Base-by-base conservation (phyloP, 2,113 vertebrate species). In the Gyps fulvus region DNA sequence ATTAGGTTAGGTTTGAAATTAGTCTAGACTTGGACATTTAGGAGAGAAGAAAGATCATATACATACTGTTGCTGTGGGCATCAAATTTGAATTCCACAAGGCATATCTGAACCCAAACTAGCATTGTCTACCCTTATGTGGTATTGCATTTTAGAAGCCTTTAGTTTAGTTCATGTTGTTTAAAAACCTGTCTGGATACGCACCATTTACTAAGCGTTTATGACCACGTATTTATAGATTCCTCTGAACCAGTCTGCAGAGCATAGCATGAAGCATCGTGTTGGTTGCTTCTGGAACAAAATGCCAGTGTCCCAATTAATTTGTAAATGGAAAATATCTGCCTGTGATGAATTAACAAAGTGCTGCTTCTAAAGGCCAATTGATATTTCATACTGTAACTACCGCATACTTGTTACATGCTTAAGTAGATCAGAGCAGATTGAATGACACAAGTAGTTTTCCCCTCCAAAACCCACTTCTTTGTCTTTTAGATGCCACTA, bases 291-390 rank as follows among this genome's bases (percentile, higher is more conserved):
- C 91, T 85, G 83, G 89, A 94, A 85, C 54, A 82, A 96, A 96
- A 95, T 83, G 67, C 71, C 79, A 94, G 22, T 10, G 4, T 95
- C 54, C 13, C 76, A 92, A 63, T 95, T 95, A 88, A 90, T 95
- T 94, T 88, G 63, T 76, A 93, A 92, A 88, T 88, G 58, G 92
- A 93, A 96, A 81, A 73, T 83, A 80, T 47, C 74, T 83, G 72
- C 47, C 63, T 84, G n/a, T 88, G 62, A 88, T 94, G 84, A 85
- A 93, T 93, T 91, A 77, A 85, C 54, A 36, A 77, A 71, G 57
- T 71, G 63, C 67, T 81, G 55, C 62, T 94, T 94, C 66, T 73
- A 50, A 95, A 97, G 79, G 71, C 88, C 76, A 77, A 2, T 26
- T 80, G 83, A 50, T 91, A 77, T 70, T 93, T 83, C n/a, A 70